phyloP scores from a whole-genome alignment of 2,113 vertebrate genomes.

The Mormoops blainvillei region DNA sequence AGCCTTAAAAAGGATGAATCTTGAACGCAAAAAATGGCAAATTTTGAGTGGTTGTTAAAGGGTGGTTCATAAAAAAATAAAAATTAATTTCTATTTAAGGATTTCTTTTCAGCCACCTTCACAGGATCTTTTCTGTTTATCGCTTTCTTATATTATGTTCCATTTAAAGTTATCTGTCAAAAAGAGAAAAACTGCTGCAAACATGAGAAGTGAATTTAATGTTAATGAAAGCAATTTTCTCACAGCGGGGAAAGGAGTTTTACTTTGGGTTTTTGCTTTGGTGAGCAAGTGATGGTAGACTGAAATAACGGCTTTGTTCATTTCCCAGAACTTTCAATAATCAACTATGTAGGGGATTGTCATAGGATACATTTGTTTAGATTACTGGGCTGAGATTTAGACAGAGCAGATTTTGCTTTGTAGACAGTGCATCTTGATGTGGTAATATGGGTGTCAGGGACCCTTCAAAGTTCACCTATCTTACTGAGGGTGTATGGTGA shows the following conservation, averaged over 20 bases:
- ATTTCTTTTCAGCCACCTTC: background rate
- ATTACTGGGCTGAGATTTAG: background rate
- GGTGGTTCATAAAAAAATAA: background rate
- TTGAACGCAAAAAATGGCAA: constrained; percentile 8
- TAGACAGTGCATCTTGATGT: background rate
- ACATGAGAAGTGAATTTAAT: constrained; percentile 23
- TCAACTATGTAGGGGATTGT: background rate
- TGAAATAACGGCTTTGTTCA: constrained; percentile 6
- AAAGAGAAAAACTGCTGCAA: background rate
- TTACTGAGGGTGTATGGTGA: background rate
- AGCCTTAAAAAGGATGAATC: background rate
- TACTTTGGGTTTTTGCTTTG: background rate
- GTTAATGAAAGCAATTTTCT: constrained; percentile 20
- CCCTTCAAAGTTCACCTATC: background rate
- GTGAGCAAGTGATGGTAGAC: background rate
- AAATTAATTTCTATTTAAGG: background rate
- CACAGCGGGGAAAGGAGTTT: background rate
- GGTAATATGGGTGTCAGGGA: background rate
- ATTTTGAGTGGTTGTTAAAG: background rate
- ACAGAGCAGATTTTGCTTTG: background rate
- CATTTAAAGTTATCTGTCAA: background rate
- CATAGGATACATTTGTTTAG: background rate
- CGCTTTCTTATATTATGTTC: background rate
- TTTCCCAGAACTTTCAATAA: background rate
- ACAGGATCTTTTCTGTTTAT: background rate